A percentile compares a stretch with the other conserved stretches of the same genome.
phyloP scores from a whole-genome alignment of 2,113 vertebrate genomes.

The Lagopus leucura region DNA sequence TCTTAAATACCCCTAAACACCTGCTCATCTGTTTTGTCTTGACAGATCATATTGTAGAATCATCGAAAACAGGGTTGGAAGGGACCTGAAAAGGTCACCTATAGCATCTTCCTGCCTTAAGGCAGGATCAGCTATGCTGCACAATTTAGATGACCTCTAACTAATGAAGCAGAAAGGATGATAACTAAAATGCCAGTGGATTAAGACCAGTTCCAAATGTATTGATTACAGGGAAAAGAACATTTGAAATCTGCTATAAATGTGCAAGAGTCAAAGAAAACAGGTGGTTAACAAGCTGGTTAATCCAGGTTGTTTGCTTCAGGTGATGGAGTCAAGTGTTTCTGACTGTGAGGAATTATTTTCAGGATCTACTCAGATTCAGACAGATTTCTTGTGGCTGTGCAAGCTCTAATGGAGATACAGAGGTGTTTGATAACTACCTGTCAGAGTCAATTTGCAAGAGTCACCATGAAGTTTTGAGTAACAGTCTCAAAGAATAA shows the following conservation, averaged over 20 bases:
- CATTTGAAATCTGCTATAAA: conserved; percentile 54
- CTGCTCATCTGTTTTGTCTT: conserved; percentile 5
- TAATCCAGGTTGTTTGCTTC: conserved; percentile 65
- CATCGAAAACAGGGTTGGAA: conserved; percentile 16
- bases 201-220: conserved; percentile 55
- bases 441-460: conserved; percentile 48
- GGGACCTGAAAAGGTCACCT: conserved; percentile 50
- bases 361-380: conserved; percentile 54
- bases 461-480: conserved; percentile 42
- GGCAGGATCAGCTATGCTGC: conserved; percentile 54
- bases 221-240: conserved; percentile 60
- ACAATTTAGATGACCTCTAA: conserved; percentile 45
- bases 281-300: conserved; percentile 66
- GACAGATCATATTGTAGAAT: not conserved
- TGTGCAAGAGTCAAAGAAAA: conserved; percentile 59
- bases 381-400: conserved; percentile 37
- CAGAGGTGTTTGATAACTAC: conserved; percentile 39
- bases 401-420: not conserved
- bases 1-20: conserved; percentile 6
- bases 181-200: conserved; percentile 54
- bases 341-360: conserved; percentile 64
- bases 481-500: conserved; percentile 31
- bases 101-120: conserved; percentile 41
- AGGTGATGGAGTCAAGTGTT: conserved; percentile 60
- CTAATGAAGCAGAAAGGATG: conserved; percentile 49